phyloP scores from a whole-genome alignment of 2,797 vertebrate genomes.

The Chromis chromis region DNA sequence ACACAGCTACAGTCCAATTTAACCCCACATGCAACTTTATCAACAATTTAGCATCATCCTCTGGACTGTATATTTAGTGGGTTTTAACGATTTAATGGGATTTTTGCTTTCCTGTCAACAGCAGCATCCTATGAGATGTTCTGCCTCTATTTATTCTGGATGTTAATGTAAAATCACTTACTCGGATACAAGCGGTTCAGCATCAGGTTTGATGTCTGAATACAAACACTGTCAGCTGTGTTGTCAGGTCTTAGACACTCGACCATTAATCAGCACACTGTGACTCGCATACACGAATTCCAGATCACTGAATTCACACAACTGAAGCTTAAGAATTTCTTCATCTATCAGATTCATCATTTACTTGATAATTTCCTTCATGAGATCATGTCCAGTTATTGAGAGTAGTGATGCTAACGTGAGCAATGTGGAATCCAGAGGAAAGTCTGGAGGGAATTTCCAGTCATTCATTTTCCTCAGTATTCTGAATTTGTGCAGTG shows the following conservation, averaged over 20 bases:
- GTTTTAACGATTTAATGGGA: constrained; percentile 14
- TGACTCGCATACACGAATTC: background rate
- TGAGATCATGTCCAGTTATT: constrained; percentile 9
- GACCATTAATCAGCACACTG: constrained; percentile 22
- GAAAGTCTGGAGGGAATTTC: background rate
- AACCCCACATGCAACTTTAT: constrained; percentile 5
- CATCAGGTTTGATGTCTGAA: constrained; percentile 27
- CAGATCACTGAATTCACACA: background rate
- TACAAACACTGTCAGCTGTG: constrained; percentile 40
- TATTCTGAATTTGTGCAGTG: background rate
- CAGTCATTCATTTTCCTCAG: no score
- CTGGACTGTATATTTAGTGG: background rate
- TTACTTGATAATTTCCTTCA: background rate
- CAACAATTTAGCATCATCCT: constrained; percentile 3
- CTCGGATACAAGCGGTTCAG: background rate
- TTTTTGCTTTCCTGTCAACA: background rate
- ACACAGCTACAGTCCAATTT: background rate
- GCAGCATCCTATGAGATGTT: background rate
- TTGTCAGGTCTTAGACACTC: constrained; percentile 40
- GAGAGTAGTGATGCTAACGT: background rate
- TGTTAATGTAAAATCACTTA: constrained; percentile 1
- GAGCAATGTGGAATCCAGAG: background rate
- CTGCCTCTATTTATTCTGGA: constrained; percentile 17
- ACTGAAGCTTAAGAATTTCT: background rate
- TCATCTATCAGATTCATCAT: background rate